Percentiles rank a stretch among this genome's conserved stretches.
Evolutionary conservation across 2,797 vertebrate species (phyloP).

Genomic region (Trachops cirrhosus): DNA sequence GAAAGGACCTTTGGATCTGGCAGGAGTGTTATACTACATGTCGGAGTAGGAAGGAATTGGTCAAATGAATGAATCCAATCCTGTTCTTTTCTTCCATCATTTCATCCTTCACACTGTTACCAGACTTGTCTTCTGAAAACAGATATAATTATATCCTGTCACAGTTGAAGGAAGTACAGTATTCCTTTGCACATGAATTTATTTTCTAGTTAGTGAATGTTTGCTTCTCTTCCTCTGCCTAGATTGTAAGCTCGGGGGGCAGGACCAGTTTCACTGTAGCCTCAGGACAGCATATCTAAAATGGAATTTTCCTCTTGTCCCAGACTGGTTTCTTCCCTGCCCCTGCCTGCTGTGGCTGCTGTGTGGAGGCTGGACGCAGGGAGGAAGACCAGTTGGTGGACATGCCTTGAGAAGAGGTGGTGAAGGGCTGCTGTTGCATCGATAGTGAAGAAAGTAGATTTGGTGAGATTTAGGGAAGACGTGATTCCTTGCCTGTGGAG

Average conservation of each 20-base stretch:
- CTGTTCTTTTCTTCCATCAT: neutral
- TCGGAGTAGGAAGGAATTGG: neutral
- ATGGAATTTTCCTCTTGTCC: neutral
- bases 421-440: too few relatives aligned
- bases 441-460: neutral
- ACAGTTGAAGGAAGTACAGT: neutral
- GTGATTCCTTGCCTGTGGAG: too few relatives aligned
- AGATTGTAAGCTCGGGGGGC: neutral
- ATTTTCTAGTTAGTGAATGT: neutral
- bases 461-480: neutral
- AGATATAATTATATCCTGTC: neutral
- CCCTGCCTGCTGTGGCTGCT: neutral
- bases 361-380: accelerated
- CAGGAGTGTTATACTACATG: neutral
- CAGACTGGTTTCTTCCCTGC: neutral
- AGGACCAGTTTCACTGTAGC: neutral
- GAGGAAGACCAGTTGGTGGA: neutral
- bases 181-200: neutral
- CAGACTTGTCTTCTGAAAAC: neutral
- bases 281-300: neutral
- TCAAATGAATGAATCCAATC: neutral
- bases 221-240: neutral
- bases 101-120: neutral
- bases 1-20: neutral
- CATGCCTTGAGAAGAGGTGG: neutral